Evolutionary conservation across 2,113 vertebrate species (phyloP).

Genomic region (Perca schrenkii): DNA sequence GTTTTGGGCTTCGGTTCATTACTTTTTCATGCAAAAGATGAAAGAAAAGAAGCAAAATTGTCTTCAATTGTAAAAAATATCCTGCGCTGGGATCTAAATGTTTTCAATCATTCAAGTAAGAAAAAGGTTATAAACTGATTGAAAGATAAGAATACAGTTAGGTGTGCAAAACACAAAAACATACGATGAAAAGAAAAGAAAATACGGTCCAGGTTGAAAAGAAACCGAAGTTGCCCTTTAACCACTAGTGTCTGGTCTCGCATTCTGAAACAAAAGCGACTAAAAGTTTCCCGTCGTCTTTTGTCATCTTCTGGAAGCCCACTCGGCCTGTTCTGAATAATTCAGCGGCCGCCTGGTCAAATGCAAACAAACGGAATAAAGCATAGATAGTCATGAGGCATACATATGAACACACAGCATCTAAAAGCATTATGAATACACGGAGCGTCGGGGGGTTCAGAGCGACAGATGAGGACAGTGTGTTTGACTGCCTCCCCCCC

Average conservation of each 20-base stretch:
- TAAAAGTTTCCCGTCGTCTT: slow-evolving; percentile 58
- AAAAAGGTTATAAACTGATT: background rate
- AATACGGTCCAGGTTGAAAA: too few species aligned
- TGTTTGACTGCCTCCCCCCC: slow-evolving; percentile 51
- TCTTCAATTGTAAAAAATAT: background rate
- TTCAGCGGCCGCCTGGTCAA: slow-evolving; percentile 64
- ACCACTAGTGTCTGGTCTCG: background rate
- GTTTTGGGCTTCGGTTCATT: background rate
- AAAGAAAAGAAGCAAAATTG: background rate
- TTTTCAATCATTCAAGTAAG: too few species aligned
- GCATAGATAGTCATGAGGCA: slow-evolving; percentile 69
- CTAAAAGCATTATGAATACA: slow-evolving; percentile 54
- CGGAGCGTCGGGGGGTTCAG: slow-evolving; percentile 31
- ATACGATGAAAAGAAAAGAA: too few species aligned
- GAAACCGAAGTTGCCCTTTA: too few species aligned
- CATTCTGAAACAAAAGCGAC: slow-evolving; percentile 28
- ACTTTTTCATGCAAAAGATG: background rate
- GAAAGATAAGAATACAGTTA: background rate
- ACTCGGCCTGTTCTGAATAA: slow-evolving; percentile 66
- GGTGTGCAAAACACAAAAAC: too few species aligned
- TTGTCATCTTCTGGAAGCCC: slow-evolving; percentile 35
- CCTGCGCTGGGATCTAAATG: too few species aligned
- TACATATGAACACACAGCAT: slow-evolving; percentile 78
- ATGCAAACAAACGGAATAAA: slow-evolving; percentile 77
- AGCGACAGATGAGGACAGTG: slow-evolving; percentile 69